phyloP scores from a whole-genome alignment of 1,140 invertebrate genomes.

The Aphaenogaster rudis region DNA sequence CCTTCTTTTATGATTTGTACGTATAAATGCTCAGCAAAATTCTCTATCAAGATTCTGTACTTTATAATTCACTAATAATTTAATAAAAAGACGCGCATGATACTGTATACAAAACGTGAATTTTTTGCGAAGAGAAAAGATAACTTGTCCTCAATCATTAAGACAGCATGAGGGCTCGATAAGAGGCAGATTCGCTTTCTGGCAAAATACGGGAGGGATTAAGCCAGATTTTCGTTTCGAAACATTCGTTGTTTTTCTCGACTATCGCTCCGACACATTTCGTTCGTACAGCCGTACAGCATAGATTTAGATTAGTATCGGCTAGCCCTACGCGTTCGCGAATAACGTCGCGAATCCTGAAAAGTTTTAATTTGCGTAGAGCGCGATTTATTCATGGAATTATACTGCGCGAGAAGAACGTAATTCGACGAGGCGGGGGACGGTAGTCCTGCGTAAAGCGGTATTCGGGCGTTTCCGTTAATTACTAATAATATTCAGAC shows the following conservation, averaged over 20 bases:
- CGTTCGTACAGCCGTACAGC: neutral
- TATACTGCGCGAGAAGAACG: slow-evolving; percentile 22
- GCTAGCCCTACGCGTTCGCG: neutral
- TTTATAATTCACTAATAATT: neutral
- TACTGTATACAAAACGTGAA: neutral
- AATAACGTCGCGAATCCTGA: neutral
- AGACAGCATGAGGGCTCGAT: slow-evolving; percentile 4
- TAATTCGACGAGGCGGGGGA: slow-evolving; percentile 29
- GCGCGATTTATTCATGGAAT: slow-evolving; percentile 58
- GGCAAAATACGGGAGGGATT: slow-evolving; percentile 1
- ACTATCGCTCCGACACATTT: neutral
- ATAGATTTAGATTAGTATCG: slow-evolving; percentile 2
- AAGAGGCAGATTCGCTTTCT: neutral
- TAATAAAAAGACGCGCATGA: neutral
- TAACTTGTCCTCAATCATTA: neutral
- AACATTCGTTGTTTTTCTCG: neutral
- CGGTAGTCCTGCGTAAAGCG: neutral
- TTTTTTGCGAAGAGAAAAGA: neutral
- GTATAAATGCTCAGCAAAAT: neutral
- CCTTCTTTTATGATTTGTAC: neutral
- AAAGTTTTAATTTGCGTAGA: slow-evolving; percentile 42
- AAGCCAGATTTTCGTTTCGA: neutral
- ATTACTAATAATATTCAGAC: slow-evolving; percentile 88
- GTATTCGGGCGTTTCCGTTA: slow-evolving; percentile 79
- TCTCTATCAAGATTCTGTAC: neutral